These are phyloP conservation scores for Xenus cinereus DNA, from an alignment of 2,113 vertebrate species.

Conservation along the genomic window DNA sequence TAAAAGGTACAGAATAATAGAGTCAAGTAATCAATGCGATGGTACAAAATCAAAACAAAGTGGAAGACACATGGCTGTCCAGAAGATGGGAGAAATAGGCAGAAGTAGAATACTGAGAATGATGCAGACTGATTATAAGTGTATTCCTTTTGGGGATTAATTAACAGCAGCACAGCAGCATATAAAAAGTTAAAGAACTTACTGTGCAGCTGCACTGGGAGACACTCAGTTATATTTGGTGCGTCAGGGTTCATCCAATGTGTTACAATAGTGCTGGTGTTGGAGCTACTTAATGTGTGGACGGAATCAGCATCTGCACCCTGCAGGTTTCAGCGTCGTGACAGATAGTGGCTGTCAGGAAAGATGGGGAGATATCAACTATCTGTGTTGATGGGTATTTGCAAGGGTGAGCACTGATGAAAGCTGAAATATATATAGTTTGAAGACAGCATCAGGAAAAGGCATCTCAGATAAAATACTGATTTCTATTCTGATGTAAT, in stretches of 20 bases:
- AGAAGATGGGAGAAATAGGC: background rate
- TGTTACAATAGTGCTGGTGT: accelerated
- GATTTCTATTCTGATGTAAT: background rate
- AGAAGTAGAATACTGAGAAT: background rate
- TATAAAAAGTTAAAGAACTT: background rate
- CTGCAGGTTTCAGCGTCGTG: background rate
- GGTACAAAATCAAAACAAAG: background rate
- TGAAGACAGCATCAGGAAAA: background rate
- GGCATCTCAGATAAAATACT: background rate
- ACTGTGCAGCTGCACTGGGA: background rate
- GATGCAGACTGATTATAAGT: background rate
- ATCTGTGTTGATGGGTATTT: background rate
- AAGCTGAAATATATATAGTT: background rate
- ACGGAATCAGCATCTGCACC: background rate
- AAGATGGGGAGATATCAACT: background rate
- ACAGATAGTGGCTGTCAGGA: background rate
- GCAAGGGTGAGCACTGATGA: background rate
- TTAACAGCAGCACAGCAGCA: background rate
- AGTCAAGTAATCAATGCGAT: background rate
- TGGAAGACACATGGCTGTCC: background rate
- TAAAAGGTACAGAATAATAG: background rate
- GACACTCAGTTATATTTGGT: background rate
- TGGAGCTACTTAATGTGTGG: background rate
- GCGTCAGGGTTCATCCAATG: background rate
- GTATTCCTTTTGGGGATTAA: background rate